Evolutionary conservation across 2,888 invertebrate genomes (phyloP).

Genomic region (Cenopis cana): DNA sequence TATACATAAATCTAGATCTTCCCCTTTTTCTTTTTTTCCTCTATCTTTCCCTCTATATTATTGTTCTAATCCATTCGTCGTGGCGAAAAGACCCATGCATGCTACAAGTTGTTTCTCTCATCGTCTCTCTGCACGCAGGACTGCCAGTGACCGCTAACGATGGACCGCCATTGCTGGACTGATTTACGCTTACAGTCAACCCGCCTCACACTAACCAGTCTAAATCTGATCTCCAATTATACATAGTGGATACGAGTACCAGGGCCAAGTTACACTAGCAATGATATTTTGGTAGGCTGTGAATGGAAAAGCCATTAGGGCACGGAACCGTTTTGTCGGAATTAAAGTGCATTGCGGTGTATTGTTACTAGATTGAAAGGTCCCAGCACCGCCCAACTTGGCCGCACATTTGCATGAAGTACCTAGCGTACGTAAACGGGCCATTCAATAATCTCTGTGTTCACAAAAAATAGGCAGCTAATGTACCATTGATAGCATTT

Average conservation of each 20-base stretch:
- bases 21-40: too few relatives aligned
- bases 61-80: too few relatives aligned
- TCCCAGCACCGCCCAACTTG: conserved; percentile 9
- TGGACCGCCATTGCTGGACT: background rate
- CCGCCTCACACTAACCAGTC: background rate
- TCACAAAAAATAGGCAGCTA: too few relatives aligned
- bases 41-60: too few relatives aligned
- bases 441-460: background rate
- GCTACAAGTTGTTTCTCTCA: background rate
- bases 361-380: conserved; percentile 26
- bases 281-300: background rate
- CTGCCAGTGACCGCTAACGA: conserved; percentile 32
- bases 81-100: background rate
- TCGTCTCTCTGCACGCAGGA: conserved; percentile 9
- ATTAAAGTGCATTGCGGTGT: conserved; percentile 37
- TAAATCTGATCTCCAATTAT: background rate
- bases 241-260: background rate
- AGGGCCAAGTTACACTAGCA: background rate
- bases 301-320: conserved; percentile 11
- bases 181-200: background rate
- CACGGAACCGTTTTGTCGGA: conserved; percentile 18
- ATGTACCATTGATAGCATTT: too few relatives aligned
- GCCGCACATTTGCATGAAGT: conserved; percentile 14
- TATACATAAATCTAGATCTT: too few relatives aligned
- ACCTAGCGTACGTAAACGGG: background rate